Percentiles rank a stretch among this genome's conserved stretches.
Conservation (phyloP, 2,113 vertebrate genomes). For the Xyliphius kryptos region DNA sequence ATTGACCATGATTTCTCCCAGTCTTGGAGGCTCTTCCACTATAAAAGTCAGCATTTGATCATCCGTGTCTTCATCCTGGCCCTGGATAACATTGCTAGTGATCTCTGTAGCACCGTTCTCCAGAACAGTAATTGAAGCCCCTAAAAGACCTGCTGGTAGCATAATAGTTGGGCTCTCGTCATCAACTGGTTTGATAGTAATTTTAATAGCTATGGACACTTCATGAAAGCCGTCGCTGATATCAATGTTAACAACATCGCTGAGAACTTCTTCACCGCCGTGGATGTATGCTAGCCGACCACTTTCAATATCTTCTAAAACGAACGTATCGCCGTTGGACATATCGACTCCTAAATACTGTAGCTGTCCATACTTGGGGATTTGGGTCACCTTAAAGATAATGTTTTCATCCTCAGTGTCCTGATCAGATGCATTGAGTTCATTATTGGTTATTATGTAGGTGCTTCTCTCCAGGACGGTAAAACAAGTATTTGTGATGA, state of each 20-base stretch:
- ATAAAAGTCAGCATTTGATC: constrained; percentile 86
- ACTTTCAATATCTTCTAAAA: constrained; percentile 64
- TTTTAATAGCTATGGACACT: constrained; percentile 79
- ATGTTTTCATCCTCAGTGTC: constrained; percentile 73
- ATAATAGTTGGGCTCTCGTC: constrained; percentile 67
- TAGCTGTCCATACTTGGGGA: constrained; percentile 64
- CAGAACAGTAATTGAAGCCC: constrained; percentile 81
- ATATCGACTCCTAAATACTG: constrained; percentile 68
- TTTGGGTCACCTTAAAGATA: constrained; percentile 69
- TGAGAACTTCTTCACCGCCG: constrained; percentile 70
- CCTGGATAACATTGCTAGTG: constrained; percentile 80
- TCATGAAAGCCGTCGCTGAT: constrained; percentile 85
- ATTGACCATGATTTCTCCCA: constrained; percentile 78
- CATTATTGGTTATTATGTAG: constrained; percentile 66
- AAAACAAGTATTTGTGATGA: constrained; percentile 88
- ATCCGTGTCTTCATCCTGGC: constrained; percentile 72
- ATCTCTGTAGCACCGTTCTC: constrained; percentile 86
- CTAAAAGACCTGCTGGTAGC: constrained; percentile 79
- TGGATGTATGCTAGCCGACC: constrained; percentile 69
- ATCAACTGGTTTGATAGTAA: constrained; percentile 74
- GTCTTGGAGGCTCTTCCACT: constrained; percentile 73
- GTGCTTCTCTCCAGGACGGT: constrained; percentile 71
- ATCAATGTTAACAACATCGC: constrained; percentile 77
- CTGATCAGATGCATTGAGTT: constrained; percentile 70
- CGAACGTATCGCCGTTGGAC: constrained; percentile 68